Conservation (phyloP, 2,797 vertebrate genomes). For the Columba guinea region DNA sequence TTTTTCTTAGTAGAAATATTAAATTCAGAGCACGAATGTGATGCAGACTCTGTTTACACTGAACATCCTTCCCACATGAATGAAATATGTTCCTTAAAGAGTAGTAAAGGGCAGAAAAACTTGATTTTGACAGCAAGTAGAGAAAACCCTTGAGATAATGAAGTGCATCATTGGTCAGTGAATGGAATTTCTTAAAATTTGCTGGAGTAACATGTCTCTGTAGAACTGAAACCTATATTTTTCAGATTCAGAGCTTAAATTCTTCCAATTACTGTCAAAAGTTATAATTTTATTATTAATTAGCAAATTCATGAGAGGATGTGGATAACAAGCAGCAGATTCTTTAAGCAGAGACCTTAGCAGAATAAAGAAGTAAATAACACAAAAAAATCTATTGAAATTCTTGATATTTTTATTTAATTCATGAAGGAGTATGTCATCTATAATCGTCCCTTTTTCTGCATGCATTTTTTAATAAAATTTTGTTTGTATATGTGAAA, state of each 20-base stretch:
- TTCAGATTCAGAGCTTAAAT: neutral
- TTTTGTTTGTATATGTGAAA: neutral
- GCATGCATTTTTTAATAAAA: neutral
- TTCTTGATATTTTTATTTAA: neutral
- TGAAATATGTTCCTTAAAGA: neutral
- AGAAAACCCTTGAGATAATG: neutral
- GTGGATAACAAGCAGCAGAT: neutral
- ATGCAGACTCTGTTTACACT: neutral
- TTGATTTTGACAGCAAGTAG: neutral
- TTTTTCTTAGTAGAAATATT: neutral
- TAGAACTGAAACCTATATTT: neutral
- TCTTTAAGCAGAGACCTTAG: neutral
- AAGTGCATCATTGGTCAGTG: neutral
- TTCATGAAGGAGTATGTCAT: neutral
- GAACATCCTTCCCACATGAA: neutral
- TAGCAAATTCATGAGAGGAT: neutral
- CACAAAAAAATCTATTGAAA: neutral
- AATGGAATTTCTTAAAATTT: neutral
- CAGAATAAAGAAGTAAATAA: neutral
- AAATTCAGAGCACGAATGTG: neutral
- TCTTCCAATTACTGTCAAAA: neutral
- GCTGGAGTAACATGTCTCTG: neutral
- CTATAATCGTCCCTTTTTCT: neutral
- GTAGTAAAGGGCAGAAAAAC: neutral
- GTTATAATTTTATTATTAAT: neutral